Conservation (phyloP, 2,888 invertebrate genomes). For the Tortricodes alternella region DNA sequence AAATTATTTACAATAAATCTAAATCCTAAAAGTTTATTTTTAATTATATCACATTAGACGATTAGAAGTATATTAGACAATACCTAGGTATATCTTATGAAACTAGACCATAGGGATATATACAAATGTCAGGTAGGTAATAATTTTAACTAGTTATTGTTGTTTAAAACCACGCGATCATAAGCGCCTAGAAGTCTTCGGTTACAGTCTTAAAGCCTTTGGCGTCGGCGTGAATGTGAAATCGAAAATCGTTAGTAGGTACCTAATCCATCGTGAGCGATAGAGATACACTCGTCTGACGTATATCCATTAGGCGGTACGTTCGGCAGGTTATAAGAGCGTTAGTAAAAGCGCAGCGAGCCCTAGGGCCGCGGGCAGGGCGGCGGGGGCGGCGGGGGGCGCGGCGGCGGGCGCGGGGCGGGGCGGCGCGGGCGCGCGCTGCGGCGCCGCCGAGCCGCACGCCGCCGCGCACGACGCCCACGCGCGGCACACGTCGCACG, state of each 20-base stretch:
- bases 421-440: constrained; percentile 37
- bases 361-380: constrained; percentile 23
- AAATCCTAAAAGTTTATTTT: constrained; percentile 3
- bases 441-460: constrained; percentile 60
- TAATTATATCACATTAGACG: constrained; percentile 33
- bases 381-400: constrained; percentile 17
- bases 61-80: constrained; percentile 15
- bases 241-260: too few relatives aligned
- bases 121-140: neutral
- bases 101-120: neutral
- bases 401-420: constrained; percentile 34
- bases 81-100: neutral
- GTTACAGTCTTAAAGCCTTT: too few relatives aligned
- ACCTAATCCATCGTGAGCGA: too few relatives aligned
- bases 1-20: constrained; percentile 30
- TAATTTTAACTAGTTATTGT: neutral
- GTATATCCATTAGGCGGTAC: too few relatives aligned
- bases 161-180: too few relatives aligned
- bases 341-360: constrained; percentile 11
- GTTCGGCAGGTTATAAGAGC: neutral
- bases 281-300: too few relatives aligned
- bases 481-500: constrained; percentile 92
- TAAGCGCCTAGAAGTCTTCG: too few relatives aligned
- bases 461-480: constrained; percentile 70
- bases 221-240: too few relatives aligned